Base-by-base conservation (phyloP, 2,888 invertebrate genomes). In the Erpobdella octoculata region DNA sequence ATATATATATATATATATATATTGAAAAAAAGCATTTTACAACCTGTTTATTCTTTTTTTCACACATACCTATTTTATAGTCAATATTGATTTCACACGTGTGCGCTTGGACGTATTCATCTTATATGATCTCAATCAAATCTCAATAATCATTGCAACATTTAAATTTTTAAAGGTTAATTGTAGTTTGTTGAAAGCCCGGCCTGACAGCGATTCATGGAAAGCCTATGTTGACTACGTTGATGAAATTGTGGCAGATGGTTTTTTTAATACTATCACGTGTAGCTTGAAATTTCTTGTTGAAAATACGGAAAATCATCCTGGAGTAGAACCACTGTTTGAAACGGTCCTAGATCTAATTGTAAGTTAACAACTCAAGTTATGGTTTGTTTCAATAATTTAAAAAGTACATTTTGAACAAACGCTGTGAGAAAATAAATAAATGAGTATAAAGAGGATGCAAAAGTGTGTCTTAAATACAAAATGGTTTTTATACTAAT, bases 301-400 rank as follows among this genome's bases (percentile, higher is more conserved):
- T 53, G 93, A 93, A 80, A 92, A 94, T 79, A 94, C 95, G 88
- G 93, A 94, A 82, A 85, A 76, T 59, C 80, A 88, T 65, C 89
- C 90, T 77, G 88, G 88, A 77, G 86, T 89, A 38, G 87, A 89
- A 9, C 90, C 95, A 0, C 83, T 95, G 62, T 90, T 94, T 80
- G 91, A 93, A 84, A 91, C 92, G 0, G 89, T 90, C 61, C 83
- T 95, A 71, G 91, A 91, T 79, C 85, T 73, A 1, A 84, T 88
- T 64, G 76, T 73, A 18, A 9, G 67, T 68, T 28, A 21, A n/a
- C n/a, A n/a, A n/a, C n/a, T n/a, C n/a, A n/a, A n/a, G n/a, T 53
- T 3, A 53, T 15, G 21, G n/a, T 1, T 53, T 53, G 48, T 25
- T 53, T 53, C 12, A 9, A 25, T 9, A 48, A 21, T 48, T 41